phyloP scores from a whole-genome alignment of 1,140 invertebrate genomes.

The Drusus annulatus region DNA sequence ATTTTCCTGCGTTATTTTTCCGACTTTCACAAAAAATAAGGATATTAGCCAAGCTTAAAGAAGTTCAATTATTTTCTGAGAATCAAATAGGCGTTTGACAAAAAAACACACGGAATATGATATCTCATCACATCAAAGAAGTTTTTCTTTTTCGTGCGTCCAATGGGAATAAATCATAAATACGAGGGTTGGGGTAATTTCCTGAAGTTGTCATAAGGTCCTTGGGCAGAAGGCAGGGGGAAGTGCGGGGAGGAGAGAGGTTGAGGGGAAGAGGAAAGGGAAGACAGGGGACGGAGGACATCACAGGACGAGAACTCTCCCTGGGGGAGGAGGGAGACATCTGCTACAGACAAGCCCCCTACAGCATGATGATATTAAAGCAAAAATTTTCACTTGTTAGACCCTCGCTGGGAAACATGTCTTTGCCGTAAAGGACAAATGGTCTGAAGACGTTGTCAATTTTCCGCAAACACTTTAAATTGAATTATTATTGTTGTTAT shows the following conservation, averaged over 20 bases:
- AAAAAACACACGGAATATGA: background rate
- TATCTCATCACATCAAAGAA: conserved; percentile 28
- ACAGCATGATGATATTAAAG: conserved; percentile 34
- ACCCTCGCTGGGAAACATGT: conserved; percentile 13
- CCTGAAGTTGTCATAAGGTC: conserved; percentile 28
- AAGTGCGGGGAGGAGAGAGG: too few relatives aligned
- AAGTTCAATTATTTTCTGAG: background rate
- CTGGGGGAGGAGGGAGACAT: conserved; percentile 14
- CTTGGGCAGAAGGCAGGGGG: conserved; percentile 4
- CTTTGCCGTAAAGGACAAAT: conserved; percentile 9
- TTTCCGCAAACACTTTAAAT: conserved; percentile 20
- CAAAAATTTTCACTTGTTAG: conserved; percentile 34
- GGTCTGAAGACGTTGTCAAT: conserved; percentile 26
- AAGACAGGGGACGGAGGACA: background rate
- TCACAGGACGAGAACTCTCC: conserved; percentile 15
- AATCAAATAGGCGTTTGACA: background rate
- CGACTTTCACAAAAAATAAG: too few relatives aligned
- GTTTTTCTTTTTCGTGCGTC: conserved; percentile 27
- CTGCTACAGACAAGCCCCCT: conserved; percentile 25
- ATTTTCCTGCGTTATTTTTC: too few relatives aligned
- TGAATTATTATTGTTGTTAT: conserved; percentile 6
- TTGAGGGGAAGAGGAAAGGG: too few relatives aligned
- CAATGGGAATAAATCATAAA: conserved; percentile 34
- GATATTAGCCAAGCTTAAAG: too few relatives aligned
- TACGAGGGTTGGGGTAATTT: conserved; percentile 23